Evolutionary conservation across 2,113 vertebrate species (phyloP), one percentile per base, ranked within the genome.

Genomic region (Chascanopsetta lugubris): DNA sequence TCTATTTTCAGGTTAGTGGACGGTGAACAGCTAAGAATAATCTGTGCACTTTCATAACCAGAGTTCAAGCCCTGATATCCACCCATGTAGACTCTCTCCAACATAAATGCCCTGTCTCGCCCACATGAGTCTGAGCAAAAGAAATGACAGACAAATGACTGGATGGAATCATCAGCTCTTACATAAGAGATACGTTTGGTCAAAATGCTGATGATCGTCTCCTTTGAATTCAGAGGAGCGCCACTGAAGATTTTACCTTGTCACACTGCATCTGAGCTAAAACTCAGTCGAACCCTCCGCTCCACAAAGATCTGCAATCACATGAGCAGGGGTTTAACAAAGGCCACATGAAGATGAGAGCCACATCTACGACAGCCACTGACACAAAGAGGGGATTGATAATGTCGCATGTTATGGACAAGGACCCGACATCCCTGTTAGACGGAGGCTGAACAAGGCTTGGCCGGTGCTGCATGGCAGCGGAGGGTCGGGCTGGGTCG

Each of bases 341-440:
- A 88, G 87, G 82, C 79, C 84, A 77, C 75, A 51, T 77, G 75
- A 86, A 85, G 85, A 87, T 76, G 80, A 61, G 58, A 66, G 51
- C 75, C n/a, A 46, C 59, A 54, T 79, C 63, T 72, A 42, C 64
- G 72, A 61, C 61, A 70, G 78, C 34, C 20, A 72, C 21, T 61
- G 62, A 65, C 59, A 83, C 82, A 80, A 77, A 85, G 76, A 80
- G 32, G 32, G 55, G 36, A 59, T 61, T 77, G 83, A 84, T 69
- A 8, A 61, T 62, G 46, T 21, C 1, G 58, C 34, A 66, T 80
- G 42, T 57, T 64, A 76, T 32, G 64, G 62, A 84, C 22, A 0
- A 53, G 68, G 61, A 58, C 42, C 73, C 70, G 27, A 29, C 43
- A 72, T 49, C 68, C 57, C 11, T 69, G 30, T 36, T 60, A 77